Conservation (phyloP, 2,113 vertebrate species). For the Austrofundulus limnaeus region DNA sequence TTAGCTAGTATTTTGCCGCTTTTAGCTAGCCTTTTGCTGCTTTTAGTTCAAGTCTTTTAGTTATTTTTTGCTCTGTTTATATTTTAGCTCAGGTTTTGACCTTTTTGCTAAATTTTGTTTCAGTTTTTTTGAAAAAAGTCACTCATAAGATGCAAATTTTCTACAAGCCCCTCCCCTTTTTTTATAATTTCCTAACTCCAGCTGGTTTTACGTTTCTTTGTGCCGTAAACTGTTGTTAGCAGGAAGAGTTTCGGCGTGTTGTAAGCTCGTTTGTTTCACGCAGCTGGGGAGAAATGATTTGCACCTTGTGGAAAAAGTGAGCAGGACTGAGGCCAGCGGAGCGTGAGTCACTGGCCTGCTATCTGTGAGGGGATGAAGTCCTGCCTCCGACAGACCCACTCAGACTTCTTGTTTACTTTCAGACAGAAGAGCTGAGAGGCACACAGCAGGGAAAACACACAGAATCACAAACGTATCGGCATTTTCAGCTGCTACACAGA, state of each 20-base stretch:
- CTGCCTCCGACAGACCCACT: conserved; percentile 62
- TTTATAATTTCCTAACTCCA: neutral
- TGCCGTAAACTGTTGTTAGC: no score
- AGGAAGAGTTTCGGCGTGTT: neutral
- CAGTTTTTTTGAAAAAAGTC: no score
- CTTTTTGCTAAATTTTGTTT: no score
- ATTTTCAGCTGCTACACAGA: no score
- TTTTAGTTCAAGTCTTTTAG: no score
- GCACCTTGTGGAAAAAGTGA: conserved; percentile 79
- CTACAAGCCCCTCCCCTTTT: neutral
- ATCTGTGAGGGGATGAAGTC: conserved; percentile 75
- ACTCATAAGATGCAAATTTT: no score
- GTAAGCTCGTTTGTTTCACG: conserved; percentile 65
- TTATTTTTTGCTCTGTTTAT: no score
- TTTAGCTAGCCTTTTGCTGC: no score
- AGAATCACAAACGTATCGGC: no score
- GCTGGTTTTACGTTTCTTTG: neutral
- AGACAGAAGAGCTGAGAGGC: conserved; percentile 72
- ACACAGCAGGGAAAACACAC: conserved; percentile 62
- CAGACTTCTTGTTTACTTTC: conserved; percentile 78
- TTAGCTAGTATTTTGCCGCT: no score
- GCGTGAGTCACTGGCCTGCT: conserved; percentile 78
- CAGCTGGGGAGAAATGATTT: conserved; percentile 72
- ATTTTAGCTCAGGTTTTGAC: no score
- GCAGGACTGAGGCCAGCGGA: conserved; percentile 59